Base-by-base conservation (phyloP, 2,888 invertebrate genomes). In the Leuctra nigra region DNA sequence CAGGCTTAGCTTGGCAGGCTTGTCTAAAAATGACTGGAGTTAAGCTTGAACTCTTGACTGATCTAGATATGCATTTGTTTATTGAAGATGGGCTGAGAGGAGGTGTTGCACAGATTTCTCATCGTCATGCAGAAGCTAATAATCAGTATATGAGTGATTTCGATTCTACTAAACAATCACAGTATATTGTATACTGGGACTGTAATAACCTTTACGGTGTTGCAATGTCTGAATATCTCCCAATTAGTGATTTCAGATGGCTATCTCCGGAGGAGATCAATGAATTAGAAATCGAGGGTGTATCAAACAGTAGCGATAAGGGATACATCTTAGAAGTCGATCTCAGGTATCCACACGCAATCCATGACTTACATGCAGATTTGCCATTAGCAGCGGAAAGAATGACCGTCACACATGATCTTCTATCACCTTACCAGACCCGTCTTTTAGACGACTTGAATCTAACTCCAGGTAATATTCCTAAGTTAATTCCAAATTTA, bases 311-410 rank as follows among this genome's bases (percentile, higher is more conserved):
- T 52, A 53, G 53, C 36, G 63, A 64, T 39, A 58, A 53, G 11
- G 70, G 69, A 0, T 71, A 68, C 57, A 66, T 73, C 23, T 61
- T 73, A 2, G 70, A 74, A 60, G 71, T 74, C 3, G 73, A 75
- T 58, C 56, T 75, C 22, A 64, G 68, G 25, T 73, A 75, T 63
- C 71, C 72, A 2, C 14, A 63, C n/a, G 55, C 65, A 14, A 56
- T 71, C 25, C 72, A 73, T 57, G 65, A 68, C 39, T 7, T 38
- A 6, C 72, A 67, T 53, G 65, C 64, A 57, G 67, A 67, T 57
- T 66, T 67, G 54, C 67, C 69, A 4, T 60, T 67, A 36, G 58
- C 59, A 41, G 61, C 63, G n/a, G n/a, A n/a, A n/a, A n/a, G n/a
- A n/a, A n/a, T n/a, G n/a, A n/a, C n/a, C n/a, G n/a, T n/a, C n/a